phyloP scores from a whole-genome alignment of 2,888 invertebrate species.

The Ctena decussata region DNA sequence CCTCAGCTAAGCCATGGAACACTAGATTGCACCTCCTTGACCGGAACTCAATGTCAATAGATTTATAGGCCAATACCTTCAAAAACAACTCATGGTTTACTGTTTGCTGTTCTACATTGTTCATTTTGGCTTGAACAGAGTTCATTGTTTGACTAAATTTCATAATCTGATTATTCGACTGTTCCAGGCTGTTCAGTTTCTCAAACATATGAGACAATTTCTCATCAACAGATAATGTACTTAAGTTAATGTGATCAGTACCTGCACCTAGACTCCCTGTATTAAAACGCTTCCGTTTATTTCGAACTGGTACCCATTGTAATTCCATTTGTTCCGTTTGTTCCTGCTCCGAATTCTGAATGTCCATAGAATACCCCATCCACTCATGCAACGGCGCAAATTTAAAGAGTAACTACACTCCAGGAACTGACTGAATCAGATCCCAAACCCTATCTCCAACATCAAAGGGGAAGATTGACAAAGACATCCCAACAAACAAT shows the following conservation, averaged over 20 bases:
- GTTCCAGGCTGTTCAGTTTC: neutral
- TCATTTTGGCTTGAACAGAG: neutral
- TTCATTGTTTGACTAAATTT: neutral
- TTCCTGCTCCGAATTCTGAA: neutral
- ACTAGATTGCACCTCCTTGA: neutral
- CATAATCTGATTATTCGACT: neutral
- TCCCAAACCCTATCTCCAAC: no score
- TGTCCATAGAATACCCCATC: neutral
- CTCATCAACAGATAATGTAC: neutral
- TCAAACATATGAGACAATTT: neutral
- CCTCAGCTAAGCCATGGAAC: neutral
- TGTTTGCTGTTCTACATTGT: neutral
- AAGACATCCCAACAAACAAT: no score
- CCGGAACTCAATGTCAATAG: neutral
- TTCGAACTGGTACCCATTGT: neutral
- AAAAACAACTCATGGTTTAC: neutral
- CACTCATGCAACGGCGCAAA: neutral
- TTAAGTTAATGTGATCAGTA: neutral
- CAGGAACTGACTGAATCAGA: no score
- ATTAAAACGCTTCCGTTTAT: neutral
- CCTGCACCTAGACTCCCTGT: neutral
- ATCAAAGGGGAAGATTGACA: no score
- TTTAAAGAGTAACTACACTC: no score
- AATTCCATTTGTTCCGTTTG: neutral
- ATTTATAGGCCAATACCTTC: neutral